These are phyloP conservation scores for Drosophila dives DNA, from an alignment of 2,888 invertebrate species.

Conservation along the genomic window DNA sequence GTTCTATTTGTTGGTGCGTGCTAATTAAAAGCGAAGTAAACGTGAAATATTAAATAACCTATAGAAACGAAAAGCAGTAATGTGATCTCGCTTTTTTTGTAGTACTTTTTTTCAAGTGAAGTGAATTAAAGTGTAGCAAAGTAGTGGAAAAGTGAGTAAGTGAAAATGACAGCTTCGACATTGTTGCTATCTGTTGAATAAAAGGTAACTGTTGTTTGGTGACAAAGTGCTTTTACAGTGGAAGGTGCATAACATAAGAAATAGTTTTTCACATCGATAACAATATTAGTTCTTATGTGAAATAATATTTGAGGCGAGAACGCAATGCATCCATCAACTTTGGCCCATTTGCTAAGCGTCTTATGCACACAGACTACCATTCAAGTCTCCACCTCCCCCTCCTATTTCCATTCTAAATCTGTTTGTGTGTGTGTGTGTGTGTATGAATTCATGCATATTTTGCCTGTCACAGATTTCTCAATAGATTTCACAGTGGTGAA, in stretches of 20 bases:
- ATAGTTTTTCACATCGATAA: slow-evolving; percentile 61
- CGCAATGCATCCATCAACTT: slow-evolving; percentile 54
- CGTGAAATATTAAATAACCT: background rate
- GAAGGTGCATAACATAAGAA: slow-evolving; percentile 37
- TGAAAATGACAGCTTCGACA: background rate
- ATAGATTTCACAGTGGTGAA: slow-evolving; percentile 69
- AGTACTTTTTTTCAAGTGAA: background rate
- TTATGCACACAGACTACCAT: slow-evolving; percentile 15
- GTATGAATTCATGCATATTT: slow-evolving; percentile 55
- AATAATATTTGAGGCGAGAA: slow-evolving; percentile 20
- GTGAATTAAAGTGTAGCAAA: background rate
- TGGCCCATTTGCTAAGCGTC: slow-evolving; percentile 46
- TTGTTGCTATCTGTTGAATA: slow-evolving; percentile 4
- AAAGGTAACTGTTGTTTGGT: slow-evolving; percentile 23
- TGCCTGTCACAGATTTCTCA: slow-evolving; percentile 76
- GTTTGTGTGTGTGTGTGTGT: background rate
- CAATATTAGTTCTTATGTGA: slow-evolving; percentile 49
- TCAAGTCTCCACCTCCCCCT: background rate
- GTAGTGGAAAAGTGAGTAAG: background rate
- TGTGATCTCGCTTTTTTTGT: background rate
- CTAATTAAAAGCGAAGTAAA: background rate
- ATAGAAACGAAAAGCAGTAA: background rate
- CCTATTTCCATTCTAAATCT: background rate
- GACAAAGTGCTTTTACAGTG: slow-evolving; percentile 14
- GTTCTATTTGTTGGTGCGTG: background rate